phyloP scores from a whole-genome alignment of 1,140 invertebrate genomes.

The Brachionus angularis region DNA sequence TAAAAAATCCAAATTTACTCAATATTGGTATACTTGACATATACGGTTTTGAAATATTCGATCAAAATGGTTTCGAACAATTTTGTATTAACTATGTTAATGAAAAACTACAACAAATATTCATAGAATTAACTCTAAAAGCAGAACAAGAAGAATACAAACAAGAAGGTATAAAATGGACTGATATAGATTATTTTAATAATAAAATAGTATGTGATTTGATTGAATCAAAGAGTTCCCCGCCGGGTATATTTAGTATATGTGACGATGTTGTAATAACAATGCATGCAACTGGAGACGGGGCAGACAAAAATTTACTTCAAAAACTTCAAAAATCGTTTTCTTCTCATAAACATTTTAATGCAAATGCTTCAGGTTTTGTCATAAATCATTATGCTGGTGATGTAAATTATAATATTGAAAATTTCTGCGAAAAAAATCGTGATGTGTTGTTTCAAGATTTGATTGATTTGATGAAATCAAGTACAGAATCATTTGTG shows the following conservation, averaged over 20 bases:
- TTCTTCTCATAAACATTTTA: constrained; percentile 64
- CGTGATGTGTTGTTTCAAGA: constrained; percentile 70
- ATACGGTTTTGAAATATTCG: constrained; percentile 68
- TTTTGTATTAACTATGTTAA: constrained; percentile 94
- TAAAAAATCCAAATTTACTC: constrained; percentile 50
- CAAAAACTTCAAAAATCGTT: constrained; percentile 63
- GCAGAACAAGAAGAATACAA: constrained; percentile 73
- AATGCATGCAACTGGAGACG: constrained; percentile 68
- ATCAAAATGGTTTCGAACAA: constrained; percentile 71
- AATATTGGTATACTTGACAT: constrained; percentile 66
- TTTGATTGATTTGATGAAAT: constrained; percentile 70
- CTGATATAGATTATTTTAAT: constrained; percentile 72
- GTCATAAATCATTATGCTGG: constrained; percentile 72
- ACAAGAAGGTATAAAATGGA: constrained; percentile 70
- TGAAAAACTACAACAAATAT: constrained; percentile 74
- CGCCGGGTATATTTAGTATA: constrained; percentile 59
- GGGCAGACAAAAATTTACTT: constrained; percentile 63
- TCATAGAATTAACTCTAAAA: constrained; percentile 71
- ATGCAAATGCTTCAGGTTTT: constrained; percentile 64
- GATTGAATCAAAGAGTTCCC: constrained; percentile 61
- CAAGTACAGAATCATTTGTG: constrained; percentile 57
- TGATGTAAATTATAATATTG: constrained; percentile 52
- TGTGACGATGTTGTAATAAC: constrained; percentile 73
- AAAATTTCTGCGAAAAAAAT: constrained; percentile 71
- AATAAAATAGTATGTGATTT: constrained; percentile 71